These are phyloP conservation scores for Sinonovacula constricta DNA, from an alignment of 1,140 invertebrate species.

Conservation along the genomic window DNA sequence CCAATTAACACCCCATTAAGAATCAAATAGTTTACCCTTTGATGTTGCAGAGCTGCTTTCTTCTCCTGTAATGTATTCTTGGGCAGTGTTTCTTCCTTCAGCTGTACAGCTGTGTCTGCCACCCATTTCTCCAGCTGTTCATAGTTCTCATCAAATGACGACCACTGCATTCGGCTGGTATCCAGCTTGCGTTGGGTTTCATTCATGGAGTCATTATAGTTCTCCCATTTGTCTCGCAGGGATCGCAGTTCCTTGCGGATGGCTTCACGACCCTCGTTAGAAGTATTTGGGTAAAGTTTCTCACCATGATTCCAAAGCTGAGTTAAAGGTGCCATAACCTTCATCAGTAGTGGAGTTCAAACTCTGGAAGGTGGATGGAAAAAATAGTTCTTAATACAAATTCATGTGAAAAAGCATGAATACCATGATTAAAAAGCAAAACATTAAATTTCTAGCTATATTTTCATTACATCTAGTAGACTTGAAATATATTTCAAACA, in stretches of 20 bases:
- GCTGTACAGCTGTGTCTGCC: slow-evolving; percentile 92
- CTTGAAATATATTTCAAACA: too few species aligned
- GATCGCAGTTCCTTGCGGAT: slow-evolving; percentile 90
- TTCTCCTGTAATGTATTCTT: slow-evolving; percentile 96
- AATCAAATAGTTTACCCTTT: too few species aligned
- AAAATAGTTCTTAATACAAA: too few species aligned
- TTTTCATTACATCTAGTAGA: too few species aligned
- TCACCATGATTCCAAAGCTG: slow-evolving; percentile 92
- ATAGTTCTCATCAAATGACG: slow-evolving; percentile 75
- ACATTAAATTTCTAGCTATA: too few species aligned
- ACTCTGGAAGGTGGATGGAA: slow-evolving; percentile 50
- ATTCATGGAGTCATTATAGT: slow-evolving; percentile 90
- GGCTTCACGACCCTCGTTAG: slow-evolving; percentile 89
- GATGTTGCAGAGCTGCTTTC: slow-evolving; percentile 94
- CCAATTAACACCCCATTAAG: too few species aligned
- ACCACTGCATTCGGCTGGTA: slow-evolving; percentile 82
- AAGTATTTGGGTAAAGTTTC: slow-evolving; percentile 90
- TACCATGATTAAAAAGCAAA: too few species aligned
- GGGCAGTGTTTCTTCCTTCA: slow-evolving; percentile 92
- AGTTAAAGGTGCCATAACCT: slow-evolving; percentile 88
- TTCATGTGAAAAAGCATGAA: too few species aligned
- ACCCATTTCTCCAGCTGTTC: slow-evolving; percentile 96
- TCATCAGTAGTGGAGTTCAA: slow-evolving; percentile 80
- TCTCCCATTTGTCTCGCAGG: slow-evolving; percentile 90
- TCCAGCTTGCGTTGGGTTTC: slow-evolving; percentile 90